A percentile compares a stretch with the other conserved stretches of the same genome.
Conservation (phyloP, 2,888 invertebrate species). For the Nasonia oneida region DNA sequence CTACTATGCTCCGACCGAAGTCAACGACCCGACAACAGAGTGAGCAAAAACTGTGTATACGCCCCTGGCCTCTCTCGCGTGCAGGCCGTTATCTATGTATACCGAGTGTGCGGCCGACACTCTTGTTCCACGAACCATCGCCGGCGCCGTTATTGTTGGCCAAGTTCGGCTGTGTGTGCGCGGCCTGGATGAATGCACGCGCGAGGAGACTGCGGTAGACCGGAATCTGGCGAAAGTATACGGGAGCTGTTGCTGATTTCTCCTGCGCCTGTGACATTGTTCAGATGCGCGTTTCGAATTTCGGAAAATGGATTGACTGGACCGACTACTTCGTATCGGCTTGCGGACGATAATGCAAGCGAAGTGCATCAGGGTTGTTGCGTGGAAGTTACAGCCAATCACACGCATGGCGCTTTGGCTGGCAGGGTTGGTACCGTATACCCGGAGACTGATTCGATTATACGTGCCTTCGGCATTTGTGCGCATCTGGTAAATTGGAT, state of each 20-base stretch:
- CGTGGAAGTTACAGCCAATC: neutral
- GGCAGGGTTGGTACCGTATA: neutral
- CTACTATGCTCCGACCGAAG: neutral
- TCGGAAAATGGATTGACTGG: neutral
- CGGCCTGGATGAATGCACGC: too few relatives aligned
- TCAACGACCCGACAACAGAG: constrained; percentile 30
- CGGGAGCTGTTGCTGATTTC: neutral
- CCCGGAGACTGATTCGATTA: neutral
- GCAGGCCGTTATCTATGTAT: neutral
- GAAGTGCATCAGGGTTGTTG: too few relatives aligned
- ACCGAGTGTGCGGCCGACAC: neutral
- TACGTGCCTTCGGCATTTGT: neutral
- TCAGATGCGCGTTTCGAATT: neutral
- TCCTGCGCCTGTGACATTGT: too few relatives aligned
- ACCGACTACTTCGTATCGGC: neutral
- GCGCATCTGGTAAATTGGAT: neutral
- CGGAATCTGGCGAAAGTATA: neutral
- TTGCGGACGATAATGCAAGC: too few relatives aligned
- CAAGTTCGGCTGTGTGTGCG: constrained; percentile 31
- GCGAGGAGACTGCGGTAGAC: neutral
- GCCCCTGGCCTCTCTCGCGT: constrained; percentile 33
- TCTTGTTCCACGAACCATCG: neutral
- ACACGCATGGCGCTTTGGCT: neutral
- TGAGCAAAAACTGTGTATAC: neutral
- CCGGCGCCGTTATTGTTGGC: neutral